Percentiles rank a stretch among this genome's conserved stretches.
These are phyloP conservation scores for Xenentodon cancila DNA, from an alignment of 2,797 vertebrate species.

Conservation along the genomic window DNA sequence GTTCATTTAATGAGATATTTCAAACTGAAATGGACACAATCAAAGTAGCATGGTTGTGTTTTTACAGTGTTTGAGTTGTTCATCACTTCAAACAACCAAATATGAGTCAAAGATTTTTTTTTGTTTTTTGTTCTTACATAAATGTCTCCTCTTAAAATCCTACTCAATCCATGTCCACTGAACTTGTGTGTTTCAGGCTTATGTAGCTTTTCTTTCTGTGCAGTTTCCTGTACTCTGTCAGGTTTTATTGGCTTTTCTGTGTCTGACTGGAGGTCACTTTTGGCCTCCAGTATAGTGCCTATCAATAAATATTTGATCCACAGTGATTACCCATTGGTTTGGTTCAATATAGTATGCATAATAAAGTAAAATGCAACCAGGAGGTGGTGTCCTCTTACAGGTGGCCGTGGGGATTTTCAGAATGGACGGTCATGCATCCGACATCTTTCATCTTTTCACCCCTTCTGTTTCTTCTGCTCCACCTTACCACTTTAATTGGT, in stretches of 20 bases:
- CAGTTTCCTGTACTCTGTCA: neutral
- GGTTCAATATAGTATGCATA: conserved; percentile 74
- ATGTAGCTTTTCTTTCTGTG: conserved; percentile 1
- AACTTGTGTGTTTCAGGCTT: conserved; percentile 10
- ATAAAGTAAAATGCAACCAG: conserved; percentile 47
- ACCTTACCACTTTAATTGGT: conserved; percentile 44
- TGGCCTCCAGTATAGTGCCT: conserved; percentile 57
- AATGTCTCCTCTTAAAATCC: too few species aligned
- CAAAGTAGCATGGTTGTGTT: too few species aligned
- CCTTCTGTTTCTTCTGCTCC: conserved; percentile 3
- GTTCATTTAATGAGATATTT: too few species aligned
- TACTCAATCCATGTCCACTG: neutral
- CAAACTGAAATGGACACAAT: too few species aligned
- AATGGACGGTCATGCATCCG: neutral
- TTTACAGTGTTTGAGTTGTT: too few species aligned
- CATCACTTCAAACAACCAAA: too few species aligned
- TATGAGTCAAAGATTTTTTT: too few species aligned
- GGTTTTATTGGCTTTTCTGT: conserved; percentile 38
- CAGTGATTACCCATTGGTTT: conserved; percentile 72
- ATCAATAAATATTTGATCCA: conserved; percentile 77
- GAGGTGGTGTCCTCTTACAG: conserved; percentile 16
- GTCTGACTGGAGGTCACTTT: conserved; percentile 17
- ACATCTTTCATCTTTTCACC: conserved; percentile 15
- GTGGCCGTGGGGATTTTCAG: neutral
- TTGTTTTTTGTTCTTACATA: too few species aligned